Percentiles rank a stretch among this genome's conserved stretches.
phyloP scores from a whole-genome alignment of 64 coral and sea anemone species.

The Montipora capricornis region DNA sequence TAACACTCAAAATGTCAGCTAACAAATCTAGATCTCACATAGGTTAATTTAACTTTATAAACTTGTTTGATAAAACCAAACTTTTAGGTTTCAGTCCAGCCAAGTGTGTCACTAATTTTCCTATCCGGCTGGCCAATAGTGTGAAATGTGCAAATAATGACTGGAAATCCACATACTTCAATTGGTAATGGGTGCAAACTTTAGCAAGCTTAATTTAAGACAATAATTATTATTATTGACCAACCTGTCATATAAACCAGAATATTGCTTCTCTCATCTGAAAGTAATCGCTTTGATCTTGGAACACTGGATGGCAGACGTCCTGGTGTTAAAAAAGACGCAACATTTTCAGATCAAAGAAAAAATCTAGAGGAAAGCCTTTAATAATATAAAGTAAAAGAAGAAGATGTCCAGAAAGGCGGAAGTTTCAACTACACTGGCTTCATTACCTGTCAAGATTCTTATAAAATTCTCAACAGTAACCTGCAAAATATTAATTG shows the following conservation, averaged over 20 bases:
- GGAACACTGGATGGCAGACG: conserved; percentile 93
- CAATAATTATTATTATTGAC: not conserved
- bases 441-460: conserved; percentile 84
- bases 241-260: conserved; percentile 97
- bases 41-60: too few species aligned
- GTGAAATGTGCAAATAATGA: too few species aligned
- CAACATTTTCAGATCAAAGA: not conserved
- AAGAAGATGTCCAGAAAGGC: too few species aligned
- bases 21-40: too few species aligned
- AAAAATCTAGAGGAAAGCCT: not conserved
- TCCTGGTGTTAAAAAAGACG: conserved; percentile 36
- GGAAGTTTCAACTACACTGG: not conserved
- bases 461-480: conserved; percentile 98
- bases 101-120: too few species aligned
- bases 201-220: too few species aligned
- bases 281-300: conserved; percentile 92
- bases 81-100: too few species aligned
- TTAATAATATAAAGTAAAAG: not conserved
- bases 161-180: too few species aligned
- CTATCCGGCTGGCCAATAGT: too few species aligned
- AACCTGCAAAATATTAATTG: conserved; percentile 48
- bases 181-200: too few species aligned
- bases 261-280: conserved; percentile 99
- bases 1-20: too few species aligned
- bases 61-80: too few species aligned